Base-by-base conservation (phyloP, 2,888 invertebrate species). In the Dascillus cervinus region DNA sequence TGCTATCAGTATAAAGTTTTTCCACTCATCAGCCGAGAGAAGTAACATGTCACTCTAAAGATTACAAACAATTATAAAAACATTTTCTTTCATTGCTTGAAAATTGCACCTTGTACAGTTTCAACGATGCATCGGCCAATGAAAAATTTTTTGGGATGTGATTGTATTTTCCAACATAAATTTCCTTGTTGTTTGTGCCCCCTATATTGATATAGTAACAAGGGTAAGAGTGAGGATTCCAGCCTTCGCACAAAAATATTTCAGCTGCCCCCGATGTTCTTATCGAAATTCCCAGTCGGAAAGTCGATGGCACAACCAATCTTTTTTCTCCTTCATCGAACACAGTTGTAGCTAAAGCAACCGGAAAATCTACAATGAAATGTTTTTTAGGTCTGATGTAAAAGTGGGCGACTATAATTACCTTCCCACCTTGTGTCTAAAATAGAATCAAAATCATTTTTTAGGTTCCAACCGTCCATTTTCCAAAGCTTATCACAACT, bases 391-490 rank as follows among this genome's bases (percentile, higher is more conserved):
- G n/a, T n/a, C n/a, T n/a, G n/a, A n/a, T n/a, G n/a, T n/a, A n/a
- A n/a, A n/a, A n/a, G n/a, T n/a, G 17, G 8, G 17, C 4, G 8
- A 17, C 8, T 17, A 17, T 26, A 32, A 32, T 41, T 46, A 61
- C 60, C 56, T 53, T 61, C 58, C 60, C 60, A 61, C 39, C 62
- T 39, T 5, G 43, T 41, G 27, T 62, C 62, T 8, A 49, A 43
- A 23, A 58, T 49, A 28, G 54, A 46, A 29, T 54, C 49, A 28
- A 49, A 48, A 14, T 50, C 55, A 35, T 41, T 53, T 11, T 58
- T 55, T 22, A 55, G 47, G 29, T 46, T 32, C 62, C 62, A 62
- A 30, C 57, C 51, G 29, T 45, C 45, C 20, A 55, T 41, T 6
- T 46, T 28, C 60, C 61, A 62, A 23, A 45, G 37, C 22, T 42